Percentiles rank a stretch among this genome's conserved stretches.
phyloP scores from a whole-genome alignment of 1,140 invertebrate species.

The Papilio glaucus region DNA sequence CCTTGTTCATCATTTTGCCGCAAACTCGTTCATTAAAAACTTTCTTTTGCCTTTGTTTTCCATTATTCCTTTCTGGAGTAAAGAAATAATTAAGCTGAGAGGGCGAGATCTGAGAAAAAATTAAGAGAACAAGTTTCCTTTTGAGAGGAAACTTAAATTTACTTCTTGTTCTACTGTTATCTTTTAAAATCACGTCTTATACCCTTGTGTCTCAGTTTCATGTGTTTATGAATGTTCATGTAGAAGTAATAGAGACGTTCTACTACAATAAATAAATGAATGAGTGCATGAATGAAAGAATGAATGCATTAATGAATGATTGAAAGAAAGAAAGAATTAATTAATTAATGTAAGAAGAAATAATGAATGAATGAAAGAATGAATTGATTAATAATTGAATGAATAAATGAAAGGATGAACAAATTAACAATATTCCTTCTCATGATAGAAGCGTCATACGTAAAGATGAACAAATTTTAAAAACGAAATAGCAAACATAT shows the following conservation, averaged over 20 bases:
- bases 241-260: no score
- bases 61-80: conserved; percentile 22
- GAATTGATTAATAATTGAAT: no score
- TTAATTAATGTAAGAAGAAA: no score
- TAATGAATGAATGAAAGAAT: no score
- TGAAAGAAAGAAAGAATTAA: no score
- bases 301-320: no score
- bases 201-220: background rate
- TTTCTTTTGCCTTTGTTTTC: conserved; percentile 31
- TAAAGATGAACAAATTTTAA: background rate
- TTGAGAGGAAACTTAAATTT: conserved; percentile 1
- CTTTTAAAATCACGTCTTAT: conserved; percentile 1
- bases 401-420: no score
- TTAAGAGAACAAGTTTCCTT: conserved; percentile 22
- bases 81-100: conserved; percentile 36
- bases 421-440: no score
- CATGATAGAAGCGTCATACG: background rate
- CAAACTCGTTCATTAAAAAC: conserved; percentile 25
- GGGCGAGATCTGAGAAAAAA: conserved; percentile 28
- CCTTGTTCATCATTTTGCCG: conserved; percentile 21
- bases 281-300: no score
- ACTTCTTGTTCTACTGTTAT: background rate
- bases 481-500: background rate
- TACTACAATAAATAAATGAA: no score
- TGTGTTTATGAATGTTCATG: no score